Evolutionary conservation across 2,888 invertebrate species (phyloP).

Genomic region (Esperia sulphurella): DNA sequence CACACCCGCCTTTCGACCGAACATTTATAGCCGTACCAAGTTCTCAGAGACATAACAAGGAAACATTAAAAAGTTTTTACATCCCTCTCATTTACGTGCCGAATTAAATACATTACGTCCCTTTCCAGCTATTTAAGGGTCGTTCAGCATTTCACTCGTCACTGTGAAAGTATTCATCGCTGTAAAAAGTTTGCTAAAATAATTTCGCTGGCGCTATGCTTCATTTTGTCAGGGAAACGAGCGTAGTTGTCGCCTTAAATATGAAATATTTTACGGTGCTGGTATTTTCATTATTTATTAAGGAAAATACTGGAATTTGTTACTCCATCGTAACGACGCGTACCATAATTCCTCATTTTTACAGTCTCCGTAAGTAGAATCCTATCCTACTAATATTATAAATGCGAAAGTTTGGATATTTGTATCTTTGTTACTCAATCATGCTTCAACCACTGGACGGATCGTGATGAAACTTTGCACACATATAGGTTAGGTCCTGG

Average conservation of each 20-base stretch:
- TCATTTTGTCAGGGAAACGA: constrained; percentile 7
- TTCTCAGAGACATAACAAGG: background rate
- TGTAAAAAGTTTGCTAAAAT: constrained; percentile 10
- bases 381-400: too few relatives aligned
- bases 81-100: background rate
- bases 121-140: constrained; percentile 5
- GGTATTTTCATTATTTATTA: background rate
- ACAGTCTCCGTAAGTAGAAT: too few relatives aligned
- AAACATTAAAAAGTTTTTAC: constrained; percentile 7
- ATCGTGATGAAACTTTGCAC: too few relatives aligned
- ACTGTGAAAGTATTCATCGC: background rate
- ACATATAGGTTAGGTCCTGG: too few relatives aligned
- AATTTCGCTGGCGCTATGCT: constrained; percentile 6
- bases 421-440: too few relatives aligned
- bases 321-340: too few relatives aligned
- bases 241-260: constrained; percentile 1
- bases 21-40: background rate
- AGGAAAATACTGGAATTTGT: too few relatives aligned
- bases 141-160: constrained; percentile 2
- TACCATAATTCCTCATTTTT: too few relatives aligned
- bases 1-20: background rate
- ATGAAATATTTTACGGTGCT: background rate
- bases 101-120: background rate
- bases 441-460: too few relatives aligned
- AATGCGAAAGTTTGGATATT: too few relatives aligned